Evolutionary conservation across 23 tunicate species (phyloP).

Genomic region (Diplosoma virens): DNA sequence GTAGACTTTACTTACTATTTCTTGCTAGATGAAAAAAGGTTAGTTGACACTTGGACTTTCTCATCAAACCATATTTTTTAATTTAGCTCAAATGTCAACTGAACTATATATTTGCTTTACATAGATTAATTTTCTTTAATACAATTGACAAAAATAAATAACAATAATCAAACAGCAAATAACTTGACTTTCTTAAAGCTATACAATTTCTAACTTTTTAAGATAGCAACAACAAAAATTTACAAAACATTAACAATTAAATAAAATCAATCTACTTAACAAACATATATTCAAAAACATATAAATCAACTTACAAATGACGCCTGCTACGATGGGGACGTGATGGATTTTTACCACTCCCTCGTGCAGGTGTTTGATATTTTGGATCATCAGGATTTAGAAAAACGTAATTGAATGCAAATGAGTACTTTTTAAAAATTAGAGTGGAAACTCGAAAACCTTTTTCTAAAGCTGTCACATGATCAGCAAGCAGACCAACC

Average conservation of each 20-base stretch:
- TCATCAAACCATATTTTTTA: no score
- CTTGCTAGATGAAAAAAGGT: no score
- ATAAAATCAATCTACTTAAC: background rate
- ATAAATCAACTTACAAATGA: conserved; percentile 31
- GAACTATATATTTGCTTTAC: no score
- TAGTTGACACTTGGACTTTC: no score
- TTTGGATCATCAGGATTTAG: conserved; percentile 73
- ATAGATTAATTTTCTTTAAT: no score
- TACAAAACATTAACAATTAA: background rate
- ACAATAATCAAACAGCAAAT: no score
- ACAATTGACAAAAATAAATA: no score
- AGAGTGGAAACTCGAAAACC: conserved; percentile 81
- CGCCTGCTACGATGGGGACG: conserved; percentile 66
- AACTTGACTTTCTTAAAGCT: no score
- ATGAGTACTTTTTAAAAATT: conserved; percentile 66
- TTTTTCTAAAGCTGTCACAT: conserved; percentile 56
- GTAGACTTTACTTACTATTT: no score
- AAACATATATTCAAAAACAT: background rate
- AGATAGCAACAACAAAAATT: no score
- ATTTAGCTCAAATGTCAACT: no score
- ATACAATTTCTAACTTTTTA: no score
- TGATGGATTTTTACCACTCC: conserved; percentile 49
- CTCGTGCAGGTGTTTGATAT: conserved; percentile 12
- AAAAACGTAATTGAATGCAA: conserved; percentile 61
- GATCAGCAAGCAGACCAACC: conserved; percentile 21